phyloP scores from a whole-genome alignment of 2,113 vertebrate species.

The Leuciscus idus region DNA sequence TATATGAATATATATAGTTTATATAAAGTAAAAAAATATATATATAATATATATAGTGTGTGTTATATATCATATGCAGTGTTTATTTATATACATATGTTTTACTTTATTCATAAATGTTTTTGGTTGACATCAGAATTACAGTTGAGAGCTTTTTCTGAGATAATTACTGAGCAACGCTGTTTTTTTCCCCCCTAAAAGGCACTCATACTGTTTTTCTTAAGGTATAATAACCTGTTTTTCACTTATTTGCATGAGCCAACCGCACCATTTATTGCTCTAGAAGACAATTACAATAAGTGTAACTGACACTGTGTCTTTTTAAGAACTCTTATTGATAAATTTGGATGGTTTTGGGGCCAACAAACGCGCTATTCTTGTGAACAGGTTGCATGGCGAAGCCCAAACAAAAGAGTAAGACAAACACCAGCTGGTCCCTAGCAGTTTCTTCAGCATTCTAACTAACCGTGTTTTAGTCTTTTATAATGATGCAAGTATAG shows the following conservation, averaged over 20 bases:
- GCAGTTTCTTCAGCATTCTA: slow-evolving; percentile 13
- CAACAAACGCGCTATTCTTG: slow-evolving; percentile 12
- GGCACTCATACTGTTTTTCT: background rate
- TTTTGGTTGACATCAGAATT: background rate
- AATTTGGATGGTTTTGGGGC: slow-evolving; percentile 36
- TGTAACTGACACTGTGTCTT: background rate
- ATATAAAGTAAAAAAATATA: no score
- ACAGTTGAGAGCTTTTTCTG: background rate
- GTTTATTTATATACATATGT: background rate
- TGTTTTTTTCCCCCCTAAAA: no score
- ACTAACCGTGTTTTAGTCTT: background rate
- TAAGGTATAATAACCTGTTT: background rate
- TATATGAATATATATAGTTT: background rate
- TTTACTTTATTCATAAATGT: background rate
- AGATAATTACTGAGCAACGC: background rate
- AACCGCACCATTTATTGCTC: background rate
- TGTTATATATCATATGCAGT: background rate
- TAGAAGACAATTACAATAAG: background rate
- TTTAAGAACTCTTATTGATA: slow-evolving; percentile 22
- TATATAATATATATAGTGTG: no score
- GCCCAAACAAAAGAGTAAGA: slow-evolving; percentile 52
- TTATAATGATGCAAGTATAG: background rate
- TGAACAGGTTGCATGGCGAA: slow-evolving; percentile 42
- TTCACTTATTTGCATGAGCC: background rate
- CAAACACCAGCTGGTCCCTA: slow-evolving; percentile 50